Base-by-base conservation (phyloP, 2,888 invertebrate genomes). In the Elegia similella region DNA sequence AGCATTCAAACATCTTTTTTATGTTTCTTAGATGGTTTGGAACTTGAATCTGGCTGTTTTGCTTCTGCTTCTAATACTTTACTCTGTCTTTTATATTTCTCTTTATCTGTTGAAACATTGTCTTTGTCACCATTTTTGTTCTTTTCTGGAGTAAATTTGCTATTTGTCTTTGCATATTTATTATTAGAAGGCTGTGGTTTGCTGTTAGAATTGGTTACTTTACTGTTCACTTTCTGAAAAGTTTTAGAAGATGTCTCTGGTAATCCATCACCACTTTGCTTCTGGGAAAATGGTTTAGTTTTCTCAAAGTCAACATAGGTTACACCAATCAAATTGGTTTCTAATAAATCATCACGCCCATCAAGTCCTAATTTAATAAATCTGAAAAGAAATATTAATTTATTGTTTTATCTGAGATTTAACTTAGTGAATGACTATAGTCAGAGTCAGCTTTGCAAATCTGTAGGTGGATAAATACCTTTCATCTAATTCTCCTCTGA, bases 401-500 rank as follows among this genome's bases (percentile, higher is more conserved):
- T 13, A 10, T 30, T 5, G 16, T 23, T 15, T 1, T 8, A 1
- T 10, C 0, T 34, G 10, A 32, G 8, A 32, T 32, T 32, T 32
- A 38, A 16, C 53, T 50, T 42, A 30, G 23, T 47, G 12, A 32
- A 16, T 15, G 7, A 34, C 43, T 34, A 23, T 3, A 23, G 5
- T 23, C 23, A 23, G 23, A 23, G 23, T n/a, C n/a, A n/a, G n/a
- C n/a, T n/a, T n/a, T n/a, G n/a, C n/a, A 23, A 23, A 23, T 23
- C 5, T 23, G 2, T 23, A 5, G 23, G 23, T 30, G 1, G 53
- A 17, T 3, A 55, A 23, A 53, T 76, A 86, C 93, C 90, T 86
- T 71, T 88, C 82, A 73, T 93, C 81, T 50, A 95, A 73, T 77
- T 92, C 86, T 59, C 93, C 95, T 72, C 93, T 87, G 29, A 95